Evolutionary conservation across 2,113 vertebrate genomes (phyloP), one percentile per base, ranked within the genome.

Genomic region (Mustelus asterias): DNA sequence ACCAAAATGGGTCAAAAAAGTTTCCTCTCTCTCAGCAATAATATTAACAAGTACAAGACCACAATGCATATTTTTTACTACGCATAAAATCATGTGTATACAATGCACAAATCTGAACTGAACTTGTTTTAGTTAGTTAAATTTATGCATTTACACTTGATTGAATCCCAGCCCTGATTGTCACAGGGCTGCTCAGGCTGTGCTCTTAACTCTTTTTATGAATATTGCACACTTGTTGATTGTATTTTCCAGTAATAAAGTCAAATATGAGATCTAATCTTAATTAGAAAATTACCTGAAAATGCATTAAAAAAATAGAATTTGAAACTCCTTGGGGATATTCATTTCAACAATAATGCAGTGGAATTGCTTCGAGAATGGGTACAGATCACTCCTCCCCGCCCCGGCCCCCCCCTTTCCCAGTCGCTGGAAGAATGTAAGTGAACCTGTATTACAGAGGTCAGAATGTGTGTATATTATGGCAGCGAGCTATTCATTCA

Each of bases 231-330:
- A 54, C 10, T 95, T 58, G 54, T 95, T 95, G 72, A 95, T 33
- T 3, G 22, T 94, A 60, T 58, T 60, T 16, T 95, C 26, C 26
- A 72, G 29, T 44, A 95, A 95, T 33, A 76, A 95, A 54, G 44
- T 95, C 69, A 95, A 72, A 95, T 29, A 72, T 54, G 94, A 76
- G n/a, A 70, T 54, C 48, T 16, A 95, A 95, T 95, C 67, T 95
- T 70, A 72, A 72, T 54, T 29, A 33, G 69, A 54, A 95, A 95
- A 54, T 95, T 95, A 95, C 41, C 63, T 70, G 41, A 94, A 94
- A 70, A 70, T 26, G 37, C 63, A 70, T 54, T 54, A 54, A 54
- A 54, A 37, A 26, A 24, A 94, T 48, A 94, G 10, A 69, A 70
- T 41, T 94, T 94, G 67, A 44, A 70, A n/a, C 65, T 94, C 67